Conservation (phyloP, 2,797 vertebrate genomes). For the Gallinago nigripennis region DNA sequence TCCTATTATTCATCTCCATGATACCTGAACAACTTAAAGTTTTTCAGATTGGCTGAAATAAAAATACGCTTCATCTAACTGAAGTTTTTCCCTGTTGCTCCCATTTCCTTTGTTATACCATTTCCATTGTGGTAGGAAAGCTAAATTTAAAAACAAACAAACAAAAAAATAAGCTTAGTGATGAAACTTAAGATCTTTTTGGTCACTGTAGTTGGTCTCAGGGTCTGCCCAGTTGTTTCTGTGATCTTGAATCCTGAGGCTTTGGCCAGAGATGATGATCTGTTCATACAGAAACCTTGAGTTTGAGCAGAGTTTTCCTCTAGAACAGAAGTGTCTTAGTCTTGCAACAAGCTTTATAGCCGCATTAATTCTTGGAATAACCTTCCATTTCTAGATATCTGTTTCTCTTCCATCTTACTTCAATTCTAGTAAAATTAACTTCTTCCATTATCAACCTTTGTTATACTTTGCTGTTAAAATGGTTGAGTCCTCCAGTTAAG, state of each 20-base stretch:
- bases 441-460: background rate
- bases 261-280: background rate
- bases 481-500: background rate
- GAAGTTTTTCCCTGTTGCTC: background rate
- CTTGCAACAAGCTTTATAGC: background rate
- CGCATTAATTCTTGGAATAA: background rate
- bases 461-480: background rate
- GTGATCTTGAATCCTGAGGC: background rate
- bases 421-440: background rate
- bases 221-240: background rate
- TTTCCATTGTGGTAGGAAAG: background rate
- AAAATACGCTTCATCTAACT: background rate
- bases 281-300: background rate
- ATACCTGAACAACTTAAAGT: background rate
- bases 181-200: background rate
- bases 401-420: background rate
- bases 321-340: background rate
- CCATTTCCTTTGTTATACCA: background rate
- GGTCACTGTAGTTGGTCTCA: background rate
- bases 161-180: background rate
- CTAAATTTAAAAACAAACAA: background rate
- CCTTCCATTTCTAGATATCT: background rate
- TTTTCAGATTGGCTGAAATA: background rate
- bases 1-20: fast-evolving
- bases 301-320: background rate